Conservation (phyloP, 92 coral and sea anemone species). For the Siderastrea siderea region DNA sequence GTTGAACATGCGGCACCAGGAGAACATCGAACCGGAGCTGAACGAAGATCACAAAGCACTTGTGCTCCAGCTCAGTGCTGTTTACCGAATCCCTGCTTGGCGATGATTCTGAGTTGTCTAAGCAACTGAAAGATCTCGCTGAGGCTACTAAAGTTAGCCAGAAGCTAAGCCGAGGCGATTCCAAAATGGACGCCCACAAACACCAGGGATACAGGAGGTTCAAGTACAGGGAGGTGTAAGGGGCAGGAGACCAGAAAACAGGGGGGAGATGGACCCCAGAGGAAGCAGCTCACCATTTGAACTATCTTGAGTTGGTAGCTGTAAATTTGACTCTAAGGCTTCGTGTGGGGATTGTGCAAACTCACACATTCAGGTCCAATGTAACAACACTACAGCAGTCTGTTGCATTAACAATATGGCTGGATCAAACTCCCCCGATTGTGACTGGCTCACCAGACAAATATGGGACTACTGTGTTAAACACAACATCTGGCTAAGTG, state of each 20-base stretch:
- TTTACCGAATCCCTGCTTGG: constrained; percentile 61
- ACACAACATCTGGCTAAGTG: constrained; percentile 65
- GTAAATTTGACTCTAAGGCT: constrained; percentile 67
- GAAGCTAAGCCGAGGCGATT: neutral
- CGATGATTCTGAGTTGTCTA: constrained; percentile 63
- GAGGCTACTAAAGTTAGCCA: constrained; percentile 65
- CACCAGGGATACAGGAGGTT: constrained; percentile 1
- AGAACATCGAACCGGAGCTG: constrained; percentile 56
- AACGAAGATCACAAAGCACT: constrained; percentile 60
- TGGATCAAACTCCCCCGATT: constrained; percentile 60
- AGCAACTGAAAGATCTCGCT: constrained; percentile 69
- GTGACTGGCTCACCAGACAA: constrained; percentile 50
- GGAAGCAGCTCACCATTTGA: constrained; percentile 66
- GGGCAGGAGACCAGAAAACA: constrained; percentile 43
- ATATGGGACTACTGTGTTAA: constrained; percentile 62
- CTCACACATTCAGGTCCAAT: constrained; percentile 66
- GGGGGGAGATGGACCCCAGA: constrained; percentile 67
- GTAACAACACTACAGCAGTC: constrained; percentile 78
- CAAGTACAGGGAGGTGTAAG: constrained; percentile 57
- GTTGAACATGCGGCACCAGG: constrained; percentile 55
- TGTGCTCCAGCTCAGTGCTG: constrained; percentile 60
- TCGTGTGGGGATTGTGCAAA: constrained; percentile 33
- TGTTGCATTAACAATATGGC: constrained; percentile 76
- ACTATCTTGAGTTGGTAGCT: constrained; percentile 68
- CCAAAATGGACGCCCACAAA: constrained; percentile 22